Conservation (phyloP, 2,113 vertebrate genomes). For the Ciconia stormi region DNA sequence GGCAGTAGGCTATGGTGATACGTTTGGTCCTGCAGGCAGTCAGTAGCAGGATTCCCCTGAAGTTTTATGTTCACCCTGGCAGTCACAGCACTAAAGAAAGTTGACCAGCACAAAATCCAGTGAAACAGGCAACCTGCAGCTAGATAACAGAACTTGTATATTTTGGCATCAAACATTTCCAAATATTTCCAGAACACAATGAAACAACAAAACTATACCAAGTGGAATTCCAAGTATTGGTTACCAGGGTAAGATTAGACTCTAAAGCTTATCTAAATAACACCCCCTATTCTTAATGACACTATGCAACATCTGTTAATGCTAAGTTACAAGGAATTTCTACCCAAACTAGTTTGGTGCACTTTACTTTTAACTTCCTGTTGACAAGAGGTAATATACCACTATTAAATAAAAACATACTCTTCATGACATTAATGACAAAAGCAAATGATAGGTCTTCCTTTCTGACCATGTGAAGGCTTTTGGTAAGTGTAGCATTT, state of each 20-base stretch:
- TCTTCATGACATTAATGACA: background rate
- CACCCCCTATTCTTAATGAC: background rate
- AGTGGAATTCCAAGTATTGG: background rate
- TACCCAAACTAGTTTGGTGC: background rate
- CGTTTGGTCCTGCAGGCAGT: rapidly evolving
- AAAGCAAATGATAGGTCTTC: background rate
- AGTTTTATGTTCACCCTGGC: background rate
- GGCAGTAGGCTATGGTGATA: background rate
- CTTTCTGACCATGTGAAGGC: background rate
- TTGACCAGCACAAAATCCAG: background rate
- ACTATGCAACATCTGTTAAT: background rate
- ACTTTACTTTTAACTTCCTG: slow-evolving; percentile 8
- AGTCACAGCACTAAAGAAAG: background rate
- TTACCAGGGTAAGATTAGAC: background rate
- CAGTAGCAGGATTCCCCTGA: background rate
- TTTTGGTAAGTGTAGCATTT: background rate
- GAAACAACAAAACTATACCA: background rate
- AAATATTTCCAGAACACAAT: slow-evolving; percentile 25
- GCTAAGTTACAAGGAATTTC: slow-evolving; percentile 3
- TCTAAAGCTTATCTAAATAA: slow-evolving; percentile 7
- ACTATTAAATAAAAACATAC: background rate
- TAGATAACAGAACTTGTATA: background rate
- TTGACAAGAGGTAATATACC: background rate
- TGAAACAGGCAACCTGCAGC: background rate
- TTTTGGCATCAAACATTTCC: slow-evolving; percentile 10